Conservation (phyloP, 2,113 vertebrate genomes). For the Aythya baeri region DNA sequence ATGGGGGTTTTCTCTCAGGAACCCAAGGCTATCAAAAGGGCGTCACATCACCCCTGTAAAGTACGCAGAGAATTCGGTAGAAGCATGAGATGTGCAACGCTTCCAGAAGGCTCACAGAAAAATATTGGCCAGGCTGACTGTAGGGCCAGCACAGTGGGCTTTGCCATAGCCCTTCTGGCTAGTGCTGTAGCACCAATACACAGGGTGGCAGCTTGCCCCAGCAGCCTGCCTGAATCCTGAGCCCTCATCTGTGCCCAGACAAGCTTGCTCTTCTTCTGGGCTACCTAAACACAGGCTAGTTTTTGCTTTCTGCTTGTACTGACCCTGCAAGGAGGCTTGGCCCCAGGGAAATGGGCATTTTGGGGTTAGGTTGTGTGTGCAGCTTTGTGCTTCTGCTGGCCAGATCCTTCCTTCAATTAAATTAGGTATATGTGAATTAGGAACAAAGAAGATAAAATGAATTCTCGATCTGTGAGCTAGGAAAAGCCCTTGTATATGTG, state of each 20-base stretch:
- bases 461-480: neutral
- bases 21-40: neutral
- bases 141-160: fast-evolving
- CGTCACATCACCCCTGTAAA: neutral
- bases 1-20: neutral
- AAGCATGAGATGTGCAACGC: neutral
- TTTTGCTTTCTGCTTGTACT: neutral
- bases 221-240: neutral
- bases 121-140: neutral
- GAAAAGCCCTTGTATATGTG: neutral
- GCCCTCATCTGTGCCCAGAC: neutral
- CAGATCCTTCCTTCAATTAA: neutral
- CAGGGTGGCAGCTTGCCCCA: neutral
- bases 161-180: neutral
- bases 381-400: neutral
- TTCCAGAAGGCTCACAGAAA: neutral
- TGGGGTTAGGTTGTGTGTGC: neutral
- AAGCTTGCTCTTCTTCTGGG: neutral
- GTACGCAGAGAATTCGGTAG: neutral
- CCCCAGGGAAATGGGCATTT: neutral
- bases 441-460: neutral
- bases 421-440: neutral
- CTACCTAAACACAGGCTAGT: neutral
- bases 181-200: neutral
- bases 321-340: neutral